These are phyloP conservation scores for Aphidius gifuensis DNA, from an alignment of 1,140 invertebrate species.

Conservation along the genomic window DNA sequence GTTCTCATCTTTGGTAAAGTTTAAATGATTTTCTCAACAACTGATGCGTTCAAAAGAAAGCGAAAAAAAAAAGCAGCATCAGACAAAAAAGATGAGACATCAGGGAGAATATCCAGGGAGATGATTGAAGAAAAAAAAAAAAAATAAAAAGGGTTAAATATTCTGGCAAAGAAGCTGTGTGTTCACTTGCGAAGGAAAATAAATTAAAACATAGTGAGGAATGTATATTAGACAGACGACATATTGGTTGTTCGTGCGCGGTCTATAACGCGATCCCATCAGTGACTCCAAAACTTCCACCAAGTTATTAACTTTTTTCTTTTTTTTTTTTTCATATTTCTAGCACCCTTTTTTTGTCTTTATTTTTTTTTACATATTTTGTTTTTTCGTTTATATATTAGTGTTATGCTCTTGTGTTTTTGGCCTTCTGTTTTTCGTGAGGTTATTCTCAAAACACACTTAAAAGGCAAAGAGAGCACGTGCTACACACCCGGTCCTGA, in stretches of 20 bases:
- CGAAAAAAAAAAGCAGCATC: too few relatives aligned
- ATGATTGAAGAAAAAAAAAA: too few relatives aligned
- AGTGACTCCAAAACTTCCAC: too few relatives aligned
- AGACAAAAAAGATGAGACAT: too few relatives aligned
- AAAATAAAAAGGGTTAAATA: not conserved
- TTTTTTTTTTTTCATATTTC: conserved; percentile 5
- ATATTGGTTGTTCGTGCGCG: conserved; percentile 10
- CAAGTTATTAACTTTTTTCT: not conserved
- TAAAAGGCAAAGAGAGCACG: conserved; percentile 4
- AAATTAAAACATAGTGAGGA: conserved; percentile 20
- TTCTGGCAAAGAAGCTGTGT: too few relatives aligned
- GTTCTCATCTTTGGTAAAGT: not conserved
- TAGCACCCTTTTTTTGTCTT: not conserved
- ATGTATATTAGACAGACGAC: conserved; percentile 21
- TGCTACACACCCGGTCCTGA: conserved; percentile 20
- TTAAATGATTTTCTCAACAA: too few relatives aligned
- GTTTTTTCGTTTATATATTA: not conserved
- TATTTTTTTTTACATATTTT: conserved; percentile 3
- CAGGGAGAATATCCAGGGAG: too few relatives aligned
- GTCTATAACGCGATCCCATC: too few relatives aligned
- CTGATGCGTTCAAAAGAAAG: too few relatives aligned
- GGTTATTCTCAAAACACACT: not conserved
- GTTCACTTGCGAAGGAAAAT: conserved; percentile 9
- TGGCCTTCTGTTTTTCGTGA: not conserved
- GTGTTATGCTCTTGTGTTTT: not conserved